A percentile compares a stretch with the other conserved stretches of the same genome.
Conservation (phyloP, 2,113 vertebrate species). For the Cyanocitta stelleri region DNA sequence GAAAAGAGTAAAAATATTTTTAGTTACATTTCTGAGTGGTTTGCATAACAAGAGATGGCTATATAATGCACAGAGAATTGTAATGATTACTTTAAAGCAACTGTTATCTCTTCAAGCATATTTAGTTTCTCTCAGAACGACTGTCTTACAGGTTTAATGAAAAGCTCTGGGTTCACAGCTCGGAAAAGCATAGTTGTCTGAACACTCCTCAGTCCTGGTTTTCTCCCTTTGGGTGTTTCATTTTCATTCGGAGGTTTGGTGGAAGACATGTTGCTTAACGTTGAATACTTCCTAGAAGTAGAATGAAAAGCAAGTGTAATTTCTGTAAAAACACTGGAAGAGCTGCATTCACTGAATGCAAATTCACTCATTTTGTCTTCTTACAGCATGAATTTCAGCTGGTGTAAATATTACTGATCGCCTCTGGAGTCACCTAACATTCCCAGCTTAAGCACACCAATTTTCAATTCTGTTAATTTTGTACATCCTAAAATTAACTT, state of each 20-base stretch:
- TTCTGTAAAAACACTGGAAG: not conserved
- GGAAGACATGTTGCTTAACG: constrained; percentile 73
- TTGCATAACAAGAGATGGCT: not conserved
- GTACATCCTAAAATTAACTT: not conserved
- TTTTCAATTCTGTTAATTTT: not conserved
- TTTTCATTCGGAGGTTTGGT: constrained; percentile 58
- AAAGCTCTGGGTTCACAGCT: constrained; percentile 94
- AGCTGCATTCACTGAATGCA: not conserved
- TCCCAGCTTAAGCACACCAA: not conserved
- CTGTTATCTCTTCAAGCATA: not conserved
- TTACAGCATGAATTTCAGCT: not conserved
- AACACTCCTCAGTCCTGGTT: constrained; percentile 78
- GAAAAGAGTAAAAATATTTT: not conserved
- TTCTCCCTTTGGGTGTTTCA: constrained; percentile 65
- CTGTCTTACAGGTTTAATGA: constrained; percentile 90
- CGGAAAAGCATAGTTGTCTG: constrained; percentile 88
- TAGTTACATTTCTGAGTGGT: not conserved
- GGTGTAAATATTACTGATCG: not conserved
- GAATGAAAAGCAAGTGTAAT: not conserved
- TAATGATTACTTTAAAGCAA: not conserved
- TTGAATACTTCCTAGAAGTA: constrained; percentile 39
- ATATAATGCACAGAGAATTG: not conserved
- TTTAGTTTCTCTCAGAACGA: not conserved
- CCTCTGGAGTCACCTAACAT: not conserved
- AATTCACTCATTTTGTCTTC: not conserved